Percentiles rank a stretch among this genome's conserved stretches.
These are phyloP conservation scores for Exaiptasia diaphana DNA, from an alignment of 64 coral and sea anemone species.

Conservation along the genomic window DNA sequence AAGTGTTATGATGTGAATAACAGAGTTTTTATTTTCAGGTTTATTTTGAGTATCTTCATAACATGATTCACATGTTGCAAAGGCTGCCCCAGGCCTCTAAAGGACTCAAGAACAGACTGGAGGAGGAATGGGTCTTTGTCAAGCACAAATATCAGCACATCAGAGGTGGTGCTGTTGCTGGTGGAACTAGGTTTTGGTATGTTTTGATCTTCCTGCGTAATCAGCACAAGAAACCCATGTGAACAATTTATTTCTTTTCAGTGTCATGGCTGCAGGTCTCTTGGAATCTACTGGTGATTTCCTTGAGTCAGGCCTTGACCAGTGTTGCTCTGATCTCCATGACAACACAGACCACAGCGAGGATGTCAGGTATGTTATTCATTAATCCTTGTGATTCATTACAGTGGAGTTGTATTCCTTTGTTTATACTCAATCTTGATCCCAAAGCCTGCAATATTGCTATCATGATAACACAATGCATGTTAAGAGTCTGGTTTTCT, in stretches of 20 bases:
- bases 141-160: constrained; percentile 77
- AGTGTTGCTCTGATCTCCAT: constrained; percentile 84
- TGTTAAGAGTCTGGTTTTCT: too few relatives aligned
- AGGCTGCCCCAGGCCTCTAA: constrained; percentile 80
- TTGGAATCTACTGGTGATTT: constrained; percentile 90
- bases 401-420: too few relatives aligned
- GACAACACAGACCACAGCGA: constrained; percentile 61
- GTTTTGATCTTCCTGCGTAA: background rate
- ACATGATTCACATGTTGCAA: constrained; percentile 80
- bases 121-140: constrained; percentile 94
- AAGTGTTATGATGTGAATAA: too few relatives aligned
- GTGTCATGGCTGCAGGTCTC: constrained; percentile 91
- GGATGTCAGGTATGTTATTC: constrained; percentile 73
- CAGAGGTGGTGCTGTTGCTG: constrained; percentile 79
- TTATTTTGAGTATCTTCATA: constrained; percentile 96
- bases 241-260: background rate
- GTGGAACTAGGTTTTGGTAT: constrained; percentile 94
- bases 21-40: too few relatives aligned
- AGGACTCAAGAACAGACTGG: constrained; percentile 79
- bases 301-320: constrained; percentile 69
- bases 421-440: too few relatives aligned
- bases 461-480: too few relatives aligned
- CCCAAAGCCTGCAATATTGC: too few relatives aligned
- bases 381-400: too few relatives aligned
- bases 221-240: too few relatives aligned